Base-by-base conservation (phyloP, 35 echinoderm and acorn worm genomes). In the Heliocidaris erythrogramma region DNA sequence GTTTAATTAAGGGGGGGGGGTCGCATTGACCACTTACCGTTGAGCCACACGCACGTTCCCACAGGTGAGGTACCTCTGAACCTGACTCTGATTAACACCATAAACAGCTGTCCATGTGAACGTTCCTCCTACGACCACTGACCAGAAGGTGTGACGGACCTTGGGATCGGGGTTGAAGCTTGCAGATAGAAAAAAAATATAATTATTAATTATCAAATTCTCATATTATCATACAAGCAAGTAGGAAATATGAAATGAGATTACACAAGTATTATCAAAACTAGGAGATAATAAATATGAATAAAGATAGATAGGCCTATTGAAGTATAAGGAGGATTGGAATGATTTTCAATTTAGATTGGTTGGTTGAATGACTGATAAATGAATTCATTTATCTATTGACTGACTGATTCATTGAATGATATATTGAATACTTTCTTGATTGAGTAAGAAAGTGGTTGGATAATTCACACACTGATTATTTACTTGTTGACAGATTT, bases 21-120 rank as follows among this genome's bases (percentile, higher is more conserved):
- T 6, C 14, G 65, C 17, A 42, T 42, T 42, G 35, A 42, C 10
- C 48, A 96, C 96, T 91, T 87, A 99, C 98, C 94, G 86, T 50
- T 89, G 94, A 9, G 98, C 96, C 16, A 93, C 95, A 16, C 49
- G 94, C 85, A 95, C 90, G 11, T 94, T 95, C 27, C 97, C 95
- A 92, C 97, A 97, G 30, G 98, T 97, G 49, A 99, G 95, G 65
- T 99, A 99, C 7, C 98, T 94, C 93, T 99, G 98, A 47, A 99
- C 98, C 60, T 99, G 98, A 48, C 97, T 94, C 56, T 99, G 98
- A 48, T 99, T 99, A 2, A 99, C 96, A 2, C 95, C 98, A 48
- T 99, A 99, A 21, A 95, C 95, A 49, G 98, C 97, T 16, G 86
- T 94, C 98, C 98, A 99, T 49, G 97, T 99, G 86, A 97, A 97